Evolutionary conservation across 2,113 vertebrate genomes (phyloP).

Genomic region (Oreotragus oreotragus): DNA sequence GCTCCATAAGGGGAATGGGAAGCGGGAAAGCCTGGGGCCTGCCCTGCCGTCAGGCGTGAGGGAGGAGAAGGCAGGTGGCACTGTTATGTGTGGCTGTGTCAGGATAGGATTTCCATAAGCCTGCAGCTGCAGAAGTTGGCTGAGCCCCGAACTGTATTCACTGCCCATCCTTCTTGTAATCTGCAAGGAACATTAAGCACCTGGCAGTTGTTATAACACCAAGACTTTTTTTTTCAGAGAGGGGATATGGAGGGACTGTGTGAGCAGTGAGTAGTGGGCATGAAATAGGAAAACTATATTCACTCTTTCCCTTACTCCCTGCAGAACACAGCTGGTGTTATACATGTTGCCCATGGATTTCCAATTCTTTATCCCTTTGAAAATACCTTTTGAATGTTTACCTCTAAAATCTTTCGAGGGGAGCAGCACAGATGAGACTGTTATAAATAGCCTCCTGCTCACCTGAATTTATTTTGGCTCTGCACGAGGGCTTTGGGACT

Average conservation of each 20-base stretch:
- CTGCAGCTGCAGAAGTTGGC: not conserved
- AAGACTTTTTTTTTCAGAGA: not conserved
- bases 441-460: constrained; percentile 45
- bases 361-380: constrained; percentile 16
- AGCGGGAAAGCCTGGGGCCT: not conserved
- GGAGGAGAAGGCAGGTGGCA: not conserved
- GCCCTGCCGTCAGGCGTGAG: not conserved
- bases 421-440: constrained; percentile 7
- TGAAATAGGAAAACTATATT: not conserved
- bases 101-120: not conserved
- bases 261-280: not conserved
- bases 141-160: not conserved
- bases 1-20: not conserved
- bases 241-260: not conserved
- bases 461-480: constrained; percentile 46
- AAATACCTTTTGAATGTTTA: constrained; percentile 46
- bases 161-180: not conserved
- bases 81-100: not conserved
- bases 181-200: not conserved
- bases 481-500: constrained; percentile 5
- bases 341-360: not conserved
- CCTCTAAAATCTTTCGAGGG: constrained; percentile 50
- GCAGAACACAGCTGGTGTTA: not conserved
- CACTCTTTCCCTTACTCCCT: not conserved
- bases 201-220: not conserved